These are phyloP conservation scores for Bruchidius siliquastri DNA, from an alignment of 2,888 invertebrate genomes.

Conservation along the genomic window DNA sequence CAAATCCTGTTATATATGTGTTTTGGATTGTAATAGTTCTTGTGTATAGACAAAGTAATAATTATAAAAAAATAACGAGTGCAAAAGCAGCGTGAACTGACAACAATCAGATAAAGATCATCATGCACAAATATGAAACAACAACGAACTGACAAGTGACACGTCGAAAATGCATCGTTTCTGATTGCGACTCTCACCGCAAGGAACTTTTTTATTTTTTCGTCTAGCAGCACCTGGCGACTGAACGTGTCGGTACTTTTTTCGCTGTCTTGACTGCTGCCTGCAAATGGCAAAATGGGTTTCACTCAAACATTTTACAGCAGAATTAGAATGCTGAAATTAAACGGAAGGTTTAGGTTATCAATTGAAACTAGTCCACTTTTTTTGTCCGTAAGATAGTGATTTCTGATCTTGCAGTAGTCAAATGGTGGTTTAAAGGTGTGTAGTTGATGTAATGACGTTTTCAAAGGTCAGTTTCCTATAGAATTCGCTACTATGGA, in stretches of 20 bases:
- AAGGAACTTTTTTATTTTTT: constrained; percentile 91
- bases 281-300: constrained; percentile 32
- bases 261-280: constrained; percentile 55
- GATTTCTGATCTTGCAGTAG: too few species aligned
- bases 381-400: too few species aligned
- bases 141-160: constrained; percentile 13
- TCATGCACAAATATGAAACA: constrained; percentile 9
- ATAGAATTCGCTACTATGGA: too few species aligned
- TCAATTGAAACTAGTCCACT: too few species aligned
- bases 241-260: constrained; percentile 70
- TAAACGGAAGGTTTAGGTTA: neutral
- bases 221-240: constrained; percentile 83
- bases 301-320: constrained; percentile 9
- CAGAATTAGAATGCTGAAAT: neutral
- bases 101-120: constrained; percentile 24
- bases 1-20: neutral
- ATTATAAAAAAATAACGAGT: constrained; percentile 23
- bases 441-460: too few species aligned
- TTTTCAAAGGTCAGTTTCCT: too few species aligned
- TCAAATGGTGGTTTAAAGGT: too few species aligned
- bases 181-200: constrained; percentile 63
- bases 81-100: constrained; percentile 45
- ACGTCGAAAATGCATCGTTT: constrained; percentile 8
- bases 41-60: constrained; percentile 19
- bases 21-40: neutral